These are phyloP conservation scores for Asbolus verrucosus DNA, from an alignment of 1,140 invertebrate genomes.

Conservation along the genomic window DNA sequence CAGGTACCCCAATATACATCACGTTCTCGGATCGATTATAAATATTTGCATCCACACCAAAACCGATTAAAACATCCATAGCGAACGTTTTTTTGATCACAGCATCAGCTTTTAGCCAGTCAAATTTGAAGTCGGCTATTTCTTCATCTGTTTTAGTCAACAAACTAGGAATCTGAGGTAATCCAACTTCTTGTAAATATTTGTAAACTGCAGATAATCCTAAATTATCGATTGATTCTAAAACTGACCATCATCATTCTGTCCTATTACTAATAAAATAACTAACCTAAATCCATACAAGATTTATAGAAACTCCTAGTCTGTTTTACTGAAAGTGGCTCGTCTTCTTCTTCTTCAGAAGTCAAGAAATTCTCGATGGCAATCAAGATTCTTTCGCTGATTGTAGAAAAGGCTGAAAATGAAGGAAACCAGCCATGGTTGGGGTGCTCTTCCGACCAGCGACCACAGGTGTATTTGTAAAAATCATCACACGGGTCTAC, in stretches of 20 bases:
- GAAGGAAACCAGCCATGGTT: conserved; percentile 80
- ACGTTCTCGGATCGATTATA: conserved; percentile 74
- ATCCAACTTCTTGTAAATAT: conserved; percentile 69
- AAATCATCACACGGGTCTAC: conserved; percentile 76
- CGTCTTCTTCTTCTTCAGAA: conserved; percentile 43
- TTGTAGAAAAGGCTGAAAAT: conserved; percentile 63
- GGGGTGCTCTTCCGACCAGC: conserved; percentile 77
- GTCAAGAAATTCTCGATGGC: conserved; percentile 70
- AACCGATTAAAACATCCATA: conserved; percentile 76
- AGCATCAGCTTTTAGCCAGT: conserved; percentile 74
- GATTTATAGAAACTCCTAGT: conserved; percentile 55
- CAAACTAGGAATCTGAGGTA: conserved; percentile 71
- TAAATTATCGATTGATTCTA: conserved; percentile 71
- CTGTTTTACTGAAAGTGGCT: conserved; percentile 52
- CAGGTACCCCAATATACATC: conserved; percentile 74
- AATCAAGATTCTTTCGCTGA: conserved; percentile 68
- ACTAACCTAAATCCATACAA: conserved; percentile 58
- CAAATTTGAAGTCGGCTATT: conserved; percentile 65
- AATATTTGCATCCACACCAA: conserved; percentile 76
- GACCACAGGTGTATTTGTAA: conserved; percentile 76
- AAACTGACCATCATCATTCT: conserved; percentile 53
- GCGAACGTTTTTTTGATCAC: conserved; percentile 73
- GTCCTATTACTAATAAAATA: too few species aligned
- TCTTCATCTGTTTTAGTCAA: conserved; percentile 68
- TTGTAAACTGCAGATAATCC: conserved; percentile 72